Base-by-base conservation (phyloP, 2,888 invertebrate genomes). In the Agrilus cyanescens region DNA sequence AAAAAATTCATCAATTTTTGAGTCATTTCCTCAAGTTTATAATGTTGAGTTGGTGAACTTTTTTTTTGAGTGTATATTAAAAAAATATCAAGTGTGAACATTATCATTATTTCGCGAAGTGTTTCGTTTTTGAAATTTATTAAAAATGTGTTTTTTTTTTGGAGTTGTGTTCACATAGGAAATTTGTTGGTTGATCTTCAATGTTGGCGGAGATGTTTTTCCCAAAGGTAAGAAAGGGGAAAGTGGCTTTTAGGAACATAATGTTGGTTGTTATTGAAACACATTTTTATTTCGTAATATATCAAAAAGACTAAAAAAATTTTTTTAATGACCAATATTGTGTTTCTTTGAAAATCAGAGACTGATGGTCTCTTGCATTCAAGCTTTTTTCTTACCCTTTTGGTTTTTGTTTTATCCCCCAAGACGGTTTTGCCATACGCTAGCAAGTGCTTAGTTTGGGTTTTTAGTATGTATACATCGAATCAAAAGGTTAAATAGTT, bases 211-310 rank as follows among this genome's bases (percentile, higher is more conserved):
- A 15, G 37, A 16, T 15, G 37, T 37, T 37, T 4, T 42, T 43
- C 37, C n/a, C 40, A 46, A 58, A 67, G 67, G 67, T 67, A 67
- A 65, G 67, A 61, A 60, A 57, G 61, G 65, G 66, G 66, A 62
- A 62, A 59, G 56, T 50, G 58, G 64, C 57, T 55, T 50, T 38
- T 52, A 48, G 57, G 61, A 61, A 54, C 58, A 59, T 58, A 60
- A 59, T 61, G 63, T 61, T 34, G 39, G 25, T 29, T 16, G 20
- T 32, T 40, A 20, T 20, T 15, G 32, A n/a, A 20, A 15, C 10
- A 25, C 2, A 25, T 18, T 33, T 12, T 8, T 35, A 33, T 44
- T 38, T 37, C 32, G 12, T 37, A 12, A 16, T 10, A 13, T 16
- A 16, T n/a, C 12, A 34, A 14, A 33, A n/a, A 14, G 20, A 38